Conservation (phyloP, 2,113 vertebrate species). For the Collichthys lucidus region DNA sequence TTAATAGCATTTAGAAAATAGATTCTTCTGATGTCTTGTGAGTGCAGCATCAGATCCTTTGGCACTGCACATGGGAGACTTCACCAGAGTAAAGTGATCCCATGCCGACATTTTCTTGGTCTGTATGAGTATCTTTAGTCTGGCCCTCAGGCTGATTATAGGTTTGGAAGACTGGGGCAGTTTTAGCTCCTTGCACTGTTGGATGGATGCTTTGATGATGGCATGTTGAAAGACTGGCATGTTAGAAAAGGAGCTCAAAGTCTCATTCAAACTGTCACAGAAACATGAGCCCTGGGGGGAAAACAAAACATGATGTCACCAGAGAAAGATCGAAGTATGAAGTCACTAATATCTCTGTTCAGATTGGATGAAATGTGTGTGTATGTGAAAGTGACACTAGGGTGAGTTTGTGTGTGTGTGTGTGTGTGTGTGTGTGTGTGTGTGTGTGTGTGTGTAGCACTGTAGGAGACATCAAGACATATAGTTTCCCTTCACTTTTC, state of each 20-base stretch:
- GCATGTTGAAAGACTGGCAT: slow-evolving; percentile 34
- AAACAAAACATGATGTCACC: slow-evolving; percentile 69
- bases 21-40: slow-evolving; percentile 16
- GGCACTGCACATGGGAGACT: slow-evolving; percentile 26
- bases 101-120: slow-evolving; percentile 32
- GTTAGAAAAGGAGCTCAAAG: slow-evolving; percentile 39
- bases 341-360: slow-evolving; percentile 60
- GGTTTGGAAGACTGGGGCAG: slow-evolving; percentile 31
- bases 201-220: slow-evolving; percentile 44
- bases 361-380: slow-evolving; percentile 31
- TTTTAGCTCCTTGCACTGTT: slow-evolving; percentile 9
- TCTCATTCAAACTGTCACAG: slow-evolving; percentile 44
- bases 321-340: slow-evolving; percentile 53
- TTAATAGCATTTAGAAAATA: slow-evolving; percentile 12
- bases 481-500: slow-evolving; percentile 16
- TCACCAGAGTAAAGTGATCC: slow-evolving; percentile 42
- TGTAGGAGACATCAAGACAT: slow-evolving; percentile 10
- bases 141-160: slow-evolving; percentile 62
- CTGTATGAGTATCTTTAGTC: slow-evolving; percentile 56
- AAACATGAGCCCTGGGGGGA: slow-evolving; percentile 47
- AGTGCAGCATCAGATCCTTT: slow-evolving; percentile 20
- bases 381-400: not conserved
- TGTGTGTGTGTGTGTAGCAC: not conserved
- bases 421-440: not conserved
- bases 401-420: not conserved